These are phyloP conservation scores for Parnassius orleans DNA, from an alignment of 2,888 invertebrate species.

Conservation along the genomic window DNA sequence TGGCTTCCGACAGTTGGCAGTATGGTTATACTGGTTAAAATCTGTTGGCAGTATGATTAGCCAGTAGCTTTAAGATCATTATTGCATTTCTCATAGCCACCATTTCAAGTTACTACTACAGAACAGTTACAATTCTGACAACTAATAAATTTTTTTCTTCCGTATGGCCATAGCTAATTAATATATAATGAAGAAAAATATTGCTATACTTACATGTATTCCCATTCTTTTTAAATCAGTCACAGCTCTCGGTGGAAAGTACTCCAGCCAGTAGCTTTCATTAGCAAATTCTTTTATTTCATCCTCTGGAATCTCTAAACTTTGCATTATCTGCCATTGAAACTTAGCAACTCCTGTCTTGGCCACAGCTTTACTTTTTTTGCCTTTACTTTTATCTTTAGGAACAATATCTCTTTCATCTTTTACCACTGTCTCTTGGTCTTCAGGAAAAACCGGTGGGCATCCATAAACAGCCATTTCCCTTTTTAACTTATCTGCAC, in stretches of 20 bases:
- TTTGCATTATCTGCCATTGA: constrained; percentile 99
- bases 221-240: constrained; percentile 94
- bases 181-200: background rate
- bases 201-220: constrained; percentile 85
- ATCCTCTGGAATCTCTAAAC: constrained; percentile 93
- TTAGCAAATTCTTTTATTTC: constrained; percentile 96
- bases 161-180: no score
- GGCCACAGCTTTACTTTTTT: constrained; percentile 97
- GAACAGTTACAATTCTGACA: no score
- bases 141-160: no score
- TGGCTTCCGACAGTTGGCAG: no score
- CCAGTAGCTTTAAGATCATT: no score
- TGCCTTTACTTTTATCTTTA: constrained; percentile 88
- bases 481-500: constrained; percentile 97
- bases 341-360: constrained; percentile 94
- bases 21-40: no score
- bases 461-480: constrained; percentile 96
- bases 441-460: constrained; percentile 93
- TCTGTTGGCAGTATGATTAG: no score
- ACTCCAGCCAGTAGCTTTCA: constrained; percentile 95
- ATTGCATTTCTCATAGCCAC: no score
- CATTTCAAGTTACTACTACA: no score
- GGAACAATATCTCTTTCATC: constrained; percentile 81
- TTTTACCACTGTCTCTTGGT: constrained; percentile 68
- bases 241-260: constrained; percentile 96